Base-by-base conservation (phyloP, 1,140 invertebrate species). In the Chironomus tepperi region DNA sequence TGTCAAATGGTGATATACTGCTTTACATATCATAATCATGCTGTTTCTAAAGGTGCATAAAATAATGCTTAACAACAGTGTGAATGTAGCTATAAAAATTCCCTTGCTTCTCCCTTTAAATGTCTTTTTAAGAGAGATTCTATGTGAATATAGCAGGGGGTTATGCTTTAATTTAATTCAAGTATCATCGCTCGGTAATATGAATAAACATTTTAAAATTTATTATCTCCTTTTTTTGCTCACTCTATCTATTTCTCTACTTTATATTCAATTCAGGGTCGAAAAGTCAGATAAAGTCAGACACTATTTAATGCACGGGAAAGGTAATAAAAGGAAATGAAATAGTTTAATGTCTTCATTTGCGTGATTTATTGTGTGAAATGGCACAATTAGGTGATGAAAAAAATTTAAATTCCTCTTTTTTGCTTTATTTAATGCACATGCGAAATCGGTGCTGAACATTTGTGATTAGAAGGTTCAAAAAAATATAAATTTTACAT, bases 261-360 rank as follows among this genome's bases (percentile, higher is more conserved):
- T 12, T 57, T 57, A 10, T 12, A 57, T 12, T 12, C 47, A 57
- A n/a, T n/a, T 12, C 47, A 34, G 24, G 24, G 24, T 34, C 24
- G 24, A 34, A 34, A 34, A 34, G 24, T 34, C 24, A 34, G 24
- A 34, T 34, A 34, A 34, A 34, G 24, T 34, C 24, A 34, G 24
- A 34, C 47, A 57, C 47, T 57, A 12, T 57, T n/a, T n/a, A n/a
- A 57, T 57, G 47, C 47, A 57, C n/a, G 12, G 47, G 47, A 21
- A 70, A 70, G 65, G 65, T 21, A 19, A 70, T 70, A 70, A 70
- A 70, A 70, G 65, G 65, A 15, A 70, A 70, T 70, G 18, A 70
- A 70, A 19, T 70, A 19, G 19, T 70, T 70, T 19, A 70, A 70
- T 70, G 65, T 70, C 65, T 70, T 70, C 65, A 70, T 70, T 70